Evolutionary conservation across 2,888 invertebrate genomes (phyloP).

Genomic region (Calliphora vomitoria): DNA sequence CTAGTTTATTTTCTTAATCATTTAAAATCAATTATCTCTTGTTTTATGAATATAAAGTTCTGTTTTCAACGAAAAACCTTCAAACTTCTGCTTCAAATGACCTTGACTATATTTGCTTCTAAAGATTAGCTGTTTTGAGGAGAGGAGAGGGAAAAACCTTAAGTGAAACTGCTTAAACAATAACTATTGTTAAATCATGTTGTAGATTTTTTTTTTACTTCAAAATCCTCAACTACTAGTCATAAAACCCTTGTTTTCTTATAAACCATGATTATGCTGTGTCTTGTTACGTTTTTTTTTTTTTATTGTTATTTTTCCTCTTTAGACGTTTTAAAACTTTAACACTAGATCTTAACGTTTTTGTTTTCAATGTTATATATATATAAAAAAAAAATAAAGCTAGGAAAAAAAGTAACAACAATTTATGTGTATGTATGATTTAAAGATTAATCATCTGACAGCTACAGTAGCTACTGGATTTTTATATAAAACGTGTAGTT

Average conservation of each 20-base stretch:
- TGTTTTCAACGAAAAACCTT: neutral
- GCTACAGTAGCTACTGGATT: slow-evolving; percentile 72
- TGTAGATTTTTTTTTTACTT: slow-evolving; percentile 7
- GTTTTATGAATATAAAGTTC: neutral
- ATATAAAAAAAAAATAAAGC: neutral
- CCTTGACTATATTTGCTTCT: slow-evolving; percentile 42
- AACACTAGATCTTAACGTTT: slow-evolving; percentile 18
- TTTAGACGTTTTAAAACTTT: slow-evolving; percentile 38
- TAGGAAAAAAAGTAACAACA: slow-evolving; percentile 46
- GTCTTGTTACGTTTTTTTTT: slow-evolving; percentile 19
- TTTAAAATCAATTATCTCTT: slow-evolving; percentile 4
- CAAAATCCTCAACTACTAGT: slow-evolving; percentile 7
- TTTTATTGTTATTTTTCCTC: slow-evolving; percentile 21
- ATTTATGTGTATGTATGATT: slow-evolving; percentile 67
- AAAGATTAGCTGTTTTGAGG: neutral
- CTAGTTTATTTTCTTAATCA: neutral
- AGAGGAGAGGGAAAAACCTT: too few relatives aligned
- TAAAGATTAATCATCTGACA: slow-evolving; percentile 74
- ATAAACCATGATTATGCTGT: slow-evolving; percentile 18
- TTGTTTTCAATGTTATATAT: slow-evolving; percentile 44
- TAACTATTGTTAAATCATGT: slow-evolving; percentile 63
- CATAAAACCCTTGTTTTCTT: slow-evolving; percentile 24
- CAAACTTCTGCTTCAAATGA: neutral
- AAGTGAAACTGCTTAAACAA: slow-evolving; percentile 41
- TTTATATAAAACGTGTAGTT: slow-evolving; percentile 46